Percentiles rank a stretch among this genome's conserved stretches.
phyloP scores from a whole-genome alignment of 2,888 invertebrate species.

The Synanthedon andrenaeformis region DNA sequence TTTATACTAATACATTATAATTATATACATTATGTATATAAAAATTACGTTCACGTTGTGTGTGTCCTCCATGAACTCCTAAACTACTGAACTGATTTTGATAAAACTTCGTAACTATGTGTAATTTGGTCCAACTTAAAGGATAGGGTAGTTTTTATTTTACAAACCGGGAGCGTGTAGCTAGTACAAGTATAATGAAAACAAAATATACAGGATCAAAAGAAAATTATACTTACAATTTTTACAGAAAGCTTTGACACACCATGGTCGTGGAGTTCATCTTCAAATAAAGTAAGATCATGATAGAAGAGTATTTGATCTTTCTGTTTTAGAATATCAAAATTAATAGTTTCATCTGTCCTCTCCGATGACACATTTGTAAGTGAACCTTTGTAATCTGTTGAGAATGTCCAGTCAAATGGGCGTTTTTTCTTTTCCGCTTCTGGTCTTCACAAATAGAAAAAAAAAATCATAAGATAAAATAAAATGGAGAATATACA shows the following conservation, averaged over 20 bases:
- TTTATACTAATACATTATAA: no score
- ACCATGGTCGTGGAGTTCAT: conserved; percentile 98
- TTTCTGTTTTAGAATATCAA: conserved; percentile 86
- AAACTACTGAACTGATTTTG: no score
- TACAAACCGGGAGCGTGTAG: no score
- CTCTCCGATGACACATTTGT: conserved; percentile 70
- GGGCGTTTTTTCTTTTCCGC: conserved; percentile 84
- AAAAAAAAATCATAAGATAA: background rate
- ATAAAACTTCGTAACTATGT: no score
- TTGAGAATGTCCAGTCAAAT: conserved; percentile 98
- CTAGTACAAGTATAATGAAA: no score
- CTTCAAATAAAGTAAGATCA: conserved; percentile 94
- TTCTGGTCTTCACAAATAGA: conserved; percentile 72
- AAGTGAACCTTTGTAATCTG: conserved; percentile 88
- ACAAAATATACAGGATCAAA: no score
- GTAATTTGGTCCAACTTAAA: no score
- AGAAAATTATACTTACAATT: conserved; percentile 77
- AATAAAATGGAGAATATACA: background rate
- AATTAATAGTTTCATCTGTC: conserved; percentile 84
- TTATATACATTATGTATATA: no score
- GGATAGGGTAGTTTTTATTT: no score
- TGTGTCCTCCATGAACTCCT: no score
- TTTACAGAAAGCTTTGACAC: conserved; percentile 90
- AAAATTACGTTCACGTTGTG: no score
- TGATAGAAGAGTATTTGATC: conserved; percentile 96